phyloP scores from a whole-genome alignment of 64 coral and sea anemone species.

The Pachyseris speciosa region DNA sequence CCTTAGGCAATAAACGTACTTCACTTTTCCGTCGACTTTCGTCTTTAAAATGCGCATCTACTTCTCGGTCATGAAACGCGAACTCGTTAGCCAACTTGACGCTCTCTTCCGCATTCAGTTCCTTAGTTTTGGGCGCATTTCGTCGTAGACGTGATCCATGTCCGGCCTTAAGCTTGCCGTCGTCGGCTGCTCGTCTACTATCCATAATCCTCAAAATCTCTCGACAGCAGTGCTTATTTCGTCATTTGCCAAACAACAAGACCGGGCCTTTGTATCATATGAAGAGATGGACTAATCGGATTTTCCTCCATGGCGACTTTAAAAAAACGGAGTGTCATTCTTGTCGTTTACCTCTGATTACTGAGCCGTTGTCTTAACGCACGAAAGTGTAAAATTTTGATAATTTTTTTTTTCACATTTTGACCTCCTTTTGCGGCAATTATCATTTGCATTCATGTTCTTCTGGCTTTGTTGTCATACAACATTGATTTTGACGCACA shows the following conservation, averaged over 20 bases:
- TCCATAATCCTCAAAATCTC: neutral
- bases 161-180: neutral
- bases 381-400: neutral
- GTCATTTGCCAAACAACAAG: neutral
- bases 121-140: neutral
- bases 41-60: neutral
- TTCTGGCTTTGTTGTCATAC: neutral
- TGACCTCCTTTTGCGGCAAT: too few relatives aligned
- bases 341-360: too few relatives aligned
- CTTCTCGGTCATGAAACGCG: neutral
- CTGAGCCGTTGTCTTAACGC: too few relatives aligned
- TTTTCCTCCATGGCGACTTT: neutral
- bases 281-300: neutral
- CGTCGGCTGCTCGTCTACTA: neutral
- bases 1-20: neutral
- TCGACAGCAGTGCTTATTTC: neutral
- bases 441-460: neutral
- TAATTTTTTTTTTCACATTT: neutral
- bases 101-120: neutral
- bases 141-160: neutral
- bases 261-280: neutral
- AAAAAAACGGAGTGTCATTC: neutral
- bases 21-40: slow-evolving; percentile 2
- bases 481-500: neutral
- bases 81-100: neutral